Percentiles rank a stretch among this genome's conserved stretches.
phyloP scores from a whole-genome alignment of 1,140 invertebrate genomes.

The Plectrocnemia conspersa region DNA sequence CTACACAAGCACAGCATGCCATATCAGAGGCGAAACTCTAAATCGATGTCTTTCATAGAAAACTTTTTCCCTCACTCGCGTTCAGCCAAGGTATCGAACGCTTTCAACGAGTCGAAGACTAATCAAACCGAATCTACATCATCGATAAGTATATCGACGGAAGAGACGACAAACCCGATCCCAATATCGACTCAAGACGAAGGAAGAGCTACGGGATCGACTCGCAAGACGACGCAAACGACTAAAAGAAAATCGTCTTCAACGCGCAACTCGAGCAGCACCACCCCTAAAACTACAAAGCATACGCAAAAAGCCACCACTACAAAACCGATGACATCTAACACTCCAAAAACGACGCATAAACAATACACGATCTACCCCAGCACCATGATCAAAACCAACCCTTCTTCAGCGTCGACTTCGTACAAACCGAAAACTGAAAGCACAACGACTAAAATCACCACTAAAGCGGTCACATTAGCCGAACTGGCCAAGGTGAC shows the following conservation, averaged over 20 bases:
- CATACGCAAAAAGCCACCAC: slow-evolving; percentile 4
- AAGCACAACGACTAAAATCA: slow-evolving; percentile 39
- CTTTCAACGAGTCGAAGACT: slow-evolving; percentile 39
- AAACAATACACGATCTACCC: slow-evolving; percentile 50
- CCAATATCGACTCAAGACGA: slow-evolving; percentile 38
- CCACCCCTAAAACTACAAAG: slow-evolving; percentile 39
- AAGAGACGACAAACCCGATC: slow-evolving; percentile 40
- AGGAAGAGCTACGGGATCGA: slow-evolving; percentile 45
- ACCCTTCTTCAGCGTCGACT: slow-evolving; percentile 34
- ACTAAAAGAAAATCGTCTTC: slow-evolving; percentile 16
- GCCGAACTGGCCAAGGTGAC: slow-evolving; percentile 40
- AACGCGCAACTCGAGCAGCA: slow-evolving; percentile 28
- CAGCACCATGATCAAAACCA: slow-evolving; percentile 35
- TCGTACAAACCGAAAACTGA: slow-evolving; percentile 40
- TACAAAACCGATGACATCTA: neutral
- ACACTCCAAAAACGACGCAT: slow-evolving; percentile 41
- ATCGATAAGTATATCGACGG: slow-evolving; percentile 14
- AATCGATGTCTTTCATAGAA: slow-evolving; percentile 49
- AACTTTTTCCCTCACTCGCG: slow-evolving; percentile 51
- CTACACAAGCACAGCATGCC: slow-evolving; percentile 24
- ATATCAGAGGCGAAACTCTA: slow-evolving; percentile 39
- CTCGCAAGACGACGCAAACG: slow-evolving; percentile 32
- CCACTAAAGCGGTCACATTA: slow-evolving; percentile 2
- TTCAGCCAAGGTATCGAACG: slow-evolving; percentile 47
- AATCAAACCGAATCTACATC: slow-evolving; percentile 35